These are phyloP conservation scores for Miniopterus natalensis DNA, from an alignment of 2,113 vertebrate species.

Conservation along the genomic window DNA sequence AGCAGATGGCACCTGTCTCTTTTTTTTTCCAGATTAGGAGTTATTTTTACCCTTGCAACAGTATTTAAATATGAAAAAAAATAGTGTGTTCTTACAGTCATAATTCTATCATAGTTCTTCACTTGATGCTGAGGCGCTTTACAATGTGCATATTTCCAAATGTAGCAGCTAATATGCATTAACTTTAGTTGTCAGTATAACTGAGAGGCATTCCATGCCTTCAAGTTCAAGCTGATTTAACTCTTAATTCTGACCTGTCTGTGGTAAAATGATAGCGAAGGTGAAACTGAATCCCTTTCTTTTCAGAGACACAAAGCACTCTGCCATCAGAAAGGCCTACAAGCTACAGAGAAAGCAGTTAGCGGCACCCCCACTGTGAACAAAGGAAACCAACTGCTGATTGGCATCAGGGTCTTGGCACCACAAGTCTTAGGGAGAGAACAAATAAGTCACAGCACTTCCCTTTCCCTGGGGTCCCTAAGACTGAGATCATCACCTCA, in stretches of 20 bases:
- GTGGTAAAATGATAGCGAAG: slow-evolving; percentile 30
- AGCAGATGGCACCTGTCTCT: slow-evolving; percentile 53
- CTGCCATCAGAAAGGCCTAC: slow-evolving; percentile 8
- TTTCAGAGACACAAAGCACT: slow-evolving; percentile 48
- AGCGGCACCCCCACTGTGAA: not conserved
- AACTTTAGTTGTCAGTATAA: not conserved
- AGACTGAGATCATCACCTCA: not conserved
- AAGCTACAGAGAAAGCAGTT: not conserved
- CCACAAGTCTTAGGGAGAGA: not conserved
- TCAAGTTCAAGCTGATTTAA: slow-evolving; percentile 52
- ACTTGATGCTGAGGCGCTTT: slow-evolving; percentile 50
- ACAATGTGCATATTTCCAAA: slow-evolving; percentile 12
- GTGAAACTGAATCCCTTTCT: slow-evolving; percentile 27
- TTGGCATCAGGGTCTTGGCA: not conserved
- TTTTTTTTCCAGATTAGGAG: not conserved
- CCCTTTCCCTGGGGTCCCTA: not conserved
- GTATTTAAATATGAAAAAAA: slow-evolving; percentile 75
- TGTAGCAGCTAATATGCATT: slow-evolving; percentile 16
- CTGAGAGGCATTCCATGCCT: not conserved
- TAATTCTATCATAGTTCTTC: slow-evolving; percentile 38
- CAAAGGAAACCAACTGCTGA: not conserved
- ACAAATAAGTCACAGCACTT: not conserved
- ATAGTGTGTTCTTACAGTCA: slow-evolving; percentile 41
- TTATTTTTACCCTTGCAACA: slow-evolving; percentile 71
- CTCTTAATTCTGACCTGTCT: not conserved